Evolutionary conservation across 1,140 invertebrate species (phyloP).

Genomic region (Drosophila santomea): DNA sequence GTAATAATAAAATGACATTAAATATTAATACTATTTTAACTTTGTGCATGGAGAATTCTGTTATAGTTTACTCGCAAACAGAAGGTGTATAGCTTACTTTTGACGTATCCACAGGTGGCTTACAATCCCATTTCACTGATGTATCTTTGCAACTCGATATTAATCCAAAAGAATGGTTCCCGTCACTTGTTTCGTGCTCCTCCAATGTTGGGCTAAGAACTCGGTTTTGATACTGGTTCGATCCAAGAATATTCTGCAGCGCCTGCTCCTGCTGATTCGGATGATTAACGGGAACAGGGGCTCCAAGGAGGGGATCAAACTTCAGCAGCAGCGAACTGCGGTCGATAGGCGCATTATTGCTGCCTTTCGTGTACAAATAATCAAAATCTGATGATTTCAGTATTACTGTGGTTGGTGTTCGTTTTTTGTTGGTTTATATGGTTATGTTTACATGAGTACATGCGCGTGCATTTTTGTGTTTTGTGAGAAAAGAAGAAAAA

Average conservation of each 20-base stretch:
- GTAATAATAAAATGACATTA: neutral
- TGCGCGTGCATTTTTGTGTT: constrained; percentile 57
- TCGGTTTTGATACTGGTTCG: constrained; percentile 44
- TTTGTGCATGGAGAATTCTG: neutral
- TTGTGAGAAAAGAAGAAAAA: constrained; percentile 34
- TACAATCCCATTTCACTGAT: constrained; percentile 48
- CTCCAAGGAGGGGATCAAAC: constrained; percentile 81
- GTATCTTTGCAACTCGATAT: constrained; percentile 58
- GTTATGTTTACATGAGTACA: constrained; percentile 31
- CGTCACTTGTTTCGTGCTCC: constrained; percentile 73
- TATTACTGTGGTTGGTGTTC: constrained; percentile 63
- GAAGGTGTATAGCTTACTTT: constrained; percentile 45
- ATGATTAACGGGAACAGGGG: constrained; percentile 74
- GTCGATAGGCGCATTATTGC: constrained; percentile 69
- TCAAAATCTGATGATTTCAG: constrained; percentile 83
- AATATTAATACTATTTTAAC: neutral
- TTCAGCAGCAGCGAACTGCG: constrained; percentile 79
- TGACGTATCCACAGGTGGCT: constrained; percentile 70
- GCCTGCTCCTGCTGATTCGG: constrained; percentile 45
- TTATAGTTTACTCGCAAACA: neutral
- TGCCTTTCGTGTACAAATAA: constrained; percentile 83
- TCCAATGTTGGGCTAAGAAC: constrained; percentile 75
- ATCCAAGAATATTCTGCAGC: constrained; percentile 37
- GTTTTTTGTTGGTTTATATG: constrained; percentile 21
- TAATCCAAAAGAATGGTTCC: constrained; percentile 66